Percentiles rank a stretch among this genome's conserved stretches.
phyloP scores from a whole-genome alignment of 1,140 invertebrate species.

The Nasonia giraulti region DNA sequence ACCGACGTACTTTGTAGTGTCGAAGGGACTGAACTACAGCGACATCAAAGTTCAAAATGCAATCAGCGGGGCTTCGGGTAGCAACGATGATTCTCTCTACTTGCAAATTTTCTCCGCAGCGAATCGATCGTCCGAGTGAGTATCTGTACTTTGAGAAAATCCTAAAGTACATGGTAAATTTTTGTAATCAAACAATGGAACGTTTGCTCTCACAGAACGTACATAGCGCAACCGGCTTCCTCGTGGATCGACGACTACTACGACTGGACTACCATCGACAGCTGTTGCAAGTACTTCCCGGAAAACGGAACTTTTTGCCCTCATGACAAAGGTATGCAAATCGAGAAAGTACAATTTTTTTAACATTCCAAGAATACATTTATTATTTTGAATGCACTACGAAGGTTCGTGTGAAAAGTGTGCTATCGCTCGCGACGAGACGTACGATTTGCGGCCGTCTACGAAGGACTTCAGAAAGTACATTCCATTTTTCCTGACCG shows the following conservation, averaged over 20 bases:
- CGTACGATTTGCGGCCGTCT: slow-evolving; percentile 73
- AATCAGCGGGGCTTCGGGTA: slow-evolving; percentile 88
- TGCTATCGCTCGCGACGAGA: slow-evolving; percentile 67
- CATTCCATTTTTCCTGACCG: slow-evolving; percentile 90
- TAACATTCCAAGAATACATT: not conserved
- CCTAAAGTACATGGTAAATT: not conserved
- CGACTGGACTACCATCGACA: slow-evolving; percentile 83
- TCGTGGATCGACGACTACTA: slow-evolving; percentile 99
- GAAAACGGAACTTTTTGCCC: slow-evolving; percentile 82
- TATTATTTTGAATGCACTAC: not conserved
- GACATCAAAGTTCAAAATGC: slow-evolving; percentile 85
- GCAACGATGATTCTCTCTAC: slow-evolving; percentile 86
- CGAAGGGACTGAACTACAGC: slow-evolving; percentile 87
- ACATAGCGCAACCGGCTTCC: slow-evolving; percentile 89
- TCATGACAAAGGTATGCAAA: slow-evolving; percentile 63
- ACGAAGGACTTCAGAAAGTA: slow-evolving; percentile 84
- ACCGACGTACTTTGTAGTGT: slow-evolving; percentile 97
- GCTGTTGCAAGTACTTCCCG: slow-evolving; percentile 76
- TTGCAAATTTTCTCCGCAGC: slow-evolving; percentile 90
- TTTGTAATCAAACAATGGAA: slow-evolving; percentile 2
- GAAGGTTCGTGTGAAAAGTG: slow-evolving; percentile 69
- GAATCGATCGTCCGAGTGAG: slow-evolving; percentile 39
- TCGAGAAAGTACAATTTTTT: not conserved
- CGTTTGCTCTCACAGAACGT: slow-evolving; percentile 77
- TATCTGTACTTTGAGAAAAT: not conserved